These are phyloP conservation scores for Eucriotettix oculatus DNA, from an alignment of 2,888 invertebrate genomes.

Conservation along the genomic window DNA sequence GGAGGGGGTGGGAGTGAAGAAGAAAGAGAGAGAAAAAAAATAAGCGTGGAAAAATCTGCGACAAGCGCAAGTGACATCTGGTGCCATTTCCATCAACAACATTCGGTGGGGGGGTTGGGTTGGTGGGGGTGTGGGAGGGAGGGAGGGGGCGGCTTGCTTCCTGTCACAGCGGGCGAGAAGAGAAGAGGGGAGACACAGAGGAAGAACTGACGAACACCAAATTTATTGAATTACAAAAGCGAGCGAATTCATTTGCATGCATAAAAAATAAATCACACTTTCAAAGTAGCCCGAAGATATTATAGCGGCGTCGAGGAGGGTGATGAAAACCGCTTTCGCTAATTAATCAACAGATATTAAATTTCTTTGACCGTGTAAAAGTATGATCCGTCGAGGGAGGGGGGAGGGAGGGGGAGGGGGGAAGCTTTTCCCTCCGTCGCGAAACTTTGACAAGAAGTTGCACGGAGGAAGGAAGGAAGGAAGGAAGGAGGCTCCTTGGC, in stretches of 20 bases:
- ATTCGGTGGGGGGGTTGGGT: too few relatives aligned
- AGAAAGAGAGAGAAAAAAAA: too few relatives aligned
- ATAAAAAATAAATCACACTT: conserved; percentile 18
- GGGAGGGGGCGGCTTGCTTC: too few relatives aligned
- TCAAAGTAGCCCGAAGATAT: conserved; percentile 4
- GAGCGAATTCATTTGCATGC: conserved; percentile 22
- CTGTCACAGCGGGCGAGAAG: too few relatives aligned
- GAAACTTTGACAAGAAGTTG: background rate
- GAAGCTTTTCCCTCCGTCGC: background rate
- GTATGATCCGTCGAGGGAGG: background rate
- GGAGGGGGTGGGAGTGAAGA: too few relatives aligned
- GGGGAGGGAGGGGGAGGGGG: too few relatives aligned
- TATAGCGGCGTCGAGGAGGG: background rate
- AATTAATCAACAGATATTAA: conserved; percentile 3
- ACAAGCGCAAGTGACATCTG: too few relatives aligned
- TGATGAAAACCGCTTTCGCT: background rate
- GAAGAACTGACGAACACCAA: conserved; percentile 16
- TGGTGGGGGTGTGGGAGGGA: too few relatives aligned
- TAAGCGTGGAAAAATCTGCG: too few relatives aligned
- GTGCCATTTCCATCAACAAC: too few relatives aligned
- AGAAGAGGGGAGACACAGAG: too few relatives aligned
- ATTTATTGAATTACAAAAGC: conserved; percentile 22
- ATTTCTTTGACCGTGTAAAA: background rate
- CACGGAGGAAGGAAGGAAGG: background rate
- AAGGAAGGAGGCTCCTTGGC: background rate